These are phyloP conservation scores for Euwallacea similis DNA, from an alignment of 1,140 invertebrate species.

Conservation along the genomic window DNA sequence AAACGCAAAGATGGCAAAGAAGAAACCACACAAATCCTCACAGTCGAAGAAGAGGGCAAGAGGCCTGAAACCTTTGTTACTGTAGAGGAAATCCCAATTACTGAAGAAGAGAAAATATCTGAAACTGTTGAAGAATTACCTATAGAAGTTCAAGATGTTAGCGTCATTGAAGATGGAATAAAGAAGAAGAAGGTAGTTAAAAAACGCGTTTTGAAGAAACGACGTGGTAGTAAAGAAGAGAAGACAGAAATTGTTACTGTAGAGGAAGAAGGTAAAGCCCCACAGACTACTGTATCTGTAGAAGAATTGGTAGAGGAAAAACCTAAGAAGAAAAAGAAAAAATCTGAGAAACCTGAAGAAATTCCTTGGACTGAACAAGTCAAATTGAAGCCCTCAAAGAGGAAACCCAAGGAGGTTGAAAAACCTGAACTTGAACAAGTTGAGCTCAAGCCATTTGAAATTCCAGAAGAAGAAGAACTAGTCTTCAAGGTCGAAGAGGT, in stretches of 20 bases:
- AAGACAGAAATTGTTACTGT: conserved; percentile 49
- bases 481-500: conserved; percentile 47
- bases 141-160: conserved; percentile 43
- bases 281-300: conserved; percentile 49
- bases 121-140: conserved; percentile 47
- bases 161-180: conserved; percentile 43
- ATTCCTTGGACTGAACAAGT: conserved; percentile 45
- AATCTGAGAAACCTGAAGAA: conserved; percentile 43
- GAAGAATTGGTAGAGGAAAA: conserved; percentile 50
- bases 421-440: conserved; percentile 54
- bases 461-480: conserved; percentile 44
- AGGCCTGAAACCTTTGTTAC: conserved; percentile 15
- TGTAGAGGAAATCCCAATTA: conserved; percentile 36
- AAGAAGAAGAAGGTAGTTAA: conserved; percentile 46
- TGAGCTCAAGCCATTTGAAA: conserved; percentile 44
- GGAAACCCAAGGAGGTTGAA: conserved; percentile 41
- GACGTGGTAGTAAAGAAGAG: conserved; percentile 50
- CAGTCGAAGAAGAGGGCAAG: conserved; percentile 53
- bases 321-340: conserved; percentile 44
- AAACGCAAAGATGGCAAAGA: conserved; percentile 48
- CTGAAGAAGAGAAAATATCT: conserved; percentile 25
- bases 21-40: conserved; percentile 50
- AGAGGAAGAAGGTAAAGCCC: conserved; percentile 51
- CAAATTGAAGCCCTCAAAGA: conserved; percentile 40
- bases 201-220: conserved; percentile 48